A percentile compares a stretch with the other conserved stretches of the same genome.
These are phyloP conservation scores for Troides oblongomaculatus DNA, from an alignment of 2,888 invertebrate species.

Conservation along the genomic window DNA sequence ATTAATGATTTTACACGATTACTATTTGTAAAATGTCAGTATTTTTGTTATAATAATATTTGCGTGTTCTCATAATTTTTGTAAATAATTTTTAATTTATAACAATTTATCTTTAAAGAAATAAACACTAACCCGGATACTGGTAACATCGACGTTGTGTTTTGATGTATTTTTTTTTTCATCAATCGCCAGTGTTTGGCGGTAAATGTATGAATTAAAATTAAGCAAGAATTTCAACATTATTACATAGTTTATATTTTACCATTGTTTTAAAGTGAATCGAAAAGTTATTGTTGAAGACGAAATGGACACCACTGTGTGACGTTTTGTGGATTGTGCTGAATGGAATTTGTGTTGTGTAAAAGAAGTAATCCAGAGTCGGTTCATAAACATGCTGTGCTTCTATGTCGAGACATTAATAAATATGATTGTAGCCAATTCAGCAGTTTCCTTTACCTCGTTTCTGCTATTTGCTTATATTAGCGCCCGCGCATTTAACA, in stretches of 20 bases:
- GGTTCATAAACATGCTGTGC: constrained; percentile 49
- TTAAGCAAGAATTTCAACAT: neutral
- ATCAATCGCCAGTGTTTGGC: no score
- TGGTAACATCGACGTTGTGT: no score
- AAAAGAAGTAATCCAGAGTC: constrained; percentile 29
- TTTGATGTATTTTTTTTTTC: no score
- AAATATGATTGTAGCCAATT: constrained; percentile 66
- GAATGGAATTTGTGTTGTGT: constrained; percentile 24
- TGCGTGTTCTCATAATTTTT: no score
- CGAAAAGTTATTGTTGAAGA: constrained; percentile 10
- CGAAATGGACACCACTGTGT: constrained; percentile 16
- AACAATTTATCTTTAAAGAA: no score
- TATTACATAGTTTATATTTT: constrained; percentile 21
- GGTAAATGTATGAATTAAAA: no score
- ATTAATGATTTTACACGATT: neutral
- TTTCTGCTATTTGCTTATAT: constrained; percentile 4
- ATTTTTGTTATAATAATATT: no score
- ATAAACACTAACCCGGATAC: no score
- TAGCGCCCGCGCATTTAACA: constrained; percentile 8
- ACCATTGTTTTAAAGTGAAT: constrained; percentile 24
- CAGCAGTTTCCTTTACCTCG: constrained; percentile 38
- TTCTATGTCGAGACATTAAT: constrained; percentile 68
- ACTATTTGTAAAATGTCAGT: no score
- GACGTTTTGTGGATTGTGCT: constrained; percentile 21
- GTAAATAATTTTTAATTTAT: no score